Evolutionary conservation across 2,888 invertebrate genomes (phyloP).

Genomic region (Standfussiana lucernea): DNA sequence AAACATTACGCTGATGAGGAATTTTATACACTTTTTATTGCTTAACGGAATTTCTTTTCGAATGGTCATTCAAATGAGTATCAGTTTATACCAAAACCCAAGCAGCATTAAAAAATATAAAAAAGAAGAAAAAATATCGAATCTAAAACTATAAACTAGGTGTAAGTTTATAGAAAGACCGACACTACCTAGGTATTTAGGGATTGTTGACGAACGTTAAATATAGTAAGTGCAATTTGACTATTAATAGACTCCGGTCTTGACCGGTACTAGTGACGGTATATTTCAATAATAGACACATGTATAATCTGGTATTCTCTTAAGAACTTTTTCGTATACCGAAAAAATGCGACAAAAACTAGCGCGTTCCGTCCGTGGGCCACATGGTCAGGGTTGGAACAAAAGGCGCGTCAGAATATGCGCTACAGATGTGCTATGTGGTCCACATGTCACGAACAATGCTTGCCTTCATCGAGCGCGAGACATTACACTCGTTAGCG

Average conservation of each 20-base stretch:
- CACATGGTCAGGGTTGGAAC: slow-evolving; percentile 85
- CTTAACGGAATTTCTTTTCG: slow-evolving; percentile 5
- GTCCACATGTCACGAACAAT: slow-evolving; percentile 82
- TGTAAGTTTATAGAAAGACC: not conserved
- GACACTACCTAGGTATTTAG: slow-evolving; percentile 8
- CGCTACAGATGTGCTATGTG: slow-evolving; percentile 86
- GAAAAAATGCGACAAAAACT: slow-evolving; percentile 84
- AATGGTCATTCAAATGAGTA: slow-evolving; percentile 14
- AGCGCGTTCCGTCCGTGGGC: slow-evolving; percentile 78
- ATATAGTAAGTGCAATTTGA: slow-evolving; percentile 45
- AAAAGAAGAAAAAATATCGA: not conserved
- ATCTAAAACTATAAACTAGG: not conserved
- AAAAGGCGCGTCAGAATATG: slow-evolving; percentile 87
- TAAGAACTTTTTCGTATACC: slow-evolving; percentile 72
- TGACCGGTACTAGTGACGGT: slow-evolving; percentile 72
- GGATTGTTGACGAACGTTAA: slow-evolving; percentile 48
- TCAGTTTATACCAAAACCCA: not conserved
- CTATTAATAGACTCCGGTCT: slow-evolving; percentile 57
- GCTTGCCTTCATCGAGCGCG: slow-evolving; percentile 75
- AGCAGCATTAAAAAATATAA: not conserved
- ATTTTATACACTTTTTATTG: slow-evolving; percentile 42
- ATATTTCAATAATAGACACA: slow-evolving; percentile 74
- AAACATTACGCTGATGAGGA: slow-evolving; percentile 52
- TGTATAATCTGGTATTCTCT: slow-evolving; percentile 73
- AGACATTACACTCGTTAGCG: slow-evolving; percentile 70